Evolutionary conservation across 2,888 invertebrate species (phyloP), one percentile per base, ranked within the genome.

Genomic region (Endotricha flammealis): DNA sequence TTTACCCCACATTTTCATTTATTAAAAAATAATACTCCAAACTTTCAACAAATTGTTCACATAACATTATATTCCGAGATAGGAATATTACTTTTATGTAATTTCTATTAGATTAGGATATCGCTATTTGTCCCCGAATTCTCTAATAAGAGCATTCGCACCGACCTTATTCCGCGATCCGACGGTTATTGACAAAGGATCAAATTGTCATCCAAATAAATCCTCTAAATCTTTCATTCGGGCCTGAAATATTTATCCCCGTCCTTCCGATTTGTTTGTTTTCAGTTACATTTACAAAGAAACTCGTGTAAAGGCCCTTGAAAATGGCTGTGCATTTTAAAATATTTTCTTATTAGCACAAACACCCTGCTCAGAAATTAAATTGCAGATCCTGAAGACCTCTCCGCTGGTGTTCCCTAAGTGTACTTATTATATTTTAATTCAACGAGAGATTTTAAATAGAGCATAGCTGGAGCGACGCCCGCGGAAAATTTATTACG

Each of bases 361-460:
- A 56, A 48, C 51, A 44, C 42, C 29, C 48, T 41, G 34, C 48
- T 42, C 38, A 45, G 40, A 62, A 66, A 68, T 65, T 60, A 46
- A 62, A 63, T 64, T 60, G 50, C 41, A 57, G 53, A 57, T 57
- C n/a, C 48, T 43, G 41, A 33, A 45, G 39, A 56, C 49, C 48
- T 48, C 41, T 51, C 39, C 38, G 45, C 50, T 58, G 59, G 55
- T 58, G 40, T 57, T 57, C 41, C 45, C 53, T 47, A 41, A 62
- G 58, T 45, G 52, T 50, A 51, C 45, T 53, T 58, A 60, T 66
- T 57, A 58, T 58, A 50, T 55, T 62, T 61, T 57, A 57, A 64
- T 61, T 57, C 47, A 40, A 36, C 36, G 32, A 28, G 40, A 38
- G 41, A 47, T 41, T 46, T 45, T 20, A 45, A 41, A 50, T 50